phyloP scores from a whole-genome alignment of 2,888 invertebrate species.

The Drosophila koepferae region DNA sequence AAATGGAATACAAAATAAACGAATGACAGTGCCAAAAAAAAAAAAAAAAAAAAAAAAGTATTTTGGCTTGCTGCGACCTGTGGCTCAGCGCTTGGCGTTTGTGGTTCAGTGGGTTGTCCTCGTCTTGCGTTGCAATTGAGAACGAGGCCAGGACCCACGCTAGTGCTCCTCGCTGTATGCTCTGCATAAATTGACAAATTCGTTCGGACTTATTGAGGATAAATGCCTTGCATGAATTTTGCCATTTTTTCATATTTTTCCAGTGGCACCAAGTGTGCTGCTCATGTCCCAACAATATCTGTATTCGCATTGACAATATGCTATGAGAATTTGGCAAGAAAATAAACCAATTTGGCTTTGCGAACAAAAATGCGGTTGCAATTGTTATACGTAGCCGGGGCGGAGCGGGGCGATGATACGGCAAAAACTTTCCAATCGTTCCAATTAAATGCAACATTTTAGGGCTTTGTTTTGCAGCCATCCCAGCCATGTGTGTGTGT shows the following conservation, averaged over 20 bases:
- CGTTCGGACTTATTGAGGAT: slow-evolving; percentile 28
- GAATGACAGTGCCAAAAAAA: too few species aligned
- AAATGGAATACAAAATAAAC: slow-evolving; percentile 35
- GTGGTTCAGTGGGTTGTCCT: not conserved
- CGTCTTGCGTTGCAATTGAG: slow-evolving; percentile 13
- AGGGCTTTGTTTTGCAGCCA: slow-evolving; percentile 49
- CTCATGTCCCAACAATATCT: not conserved
- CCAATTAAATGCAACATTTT: slow-evolving; percentile 73
- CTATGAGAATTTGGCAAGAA: slow-evolving; percentile 51
- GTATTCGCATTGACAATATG: slow-evolving; percentile 27
- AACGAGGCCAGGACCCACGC: slow-evolving; percentile 21
- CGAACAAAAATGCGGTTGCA: slow-evolving; percentile 46
- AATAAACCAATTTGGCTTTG: slow-evolving; percentile 66
- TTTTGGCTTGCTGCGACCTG: not conserved
- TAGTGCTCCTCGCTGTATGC: not conserved
- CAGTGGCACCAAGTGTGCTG: slow-evolving; percentile 1
- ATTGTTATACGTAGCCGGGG: slow-evolving; percentile 30
- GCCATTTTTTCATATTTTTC: slow-evolving; percentile 6
- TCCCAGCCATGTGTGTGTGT: not conserved
- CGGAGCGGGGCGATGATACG: slow-evolving; percentile 10
- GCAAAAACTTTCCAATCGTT: slow-evolving; percentile 46
- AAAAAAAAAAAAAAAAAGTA: slow-evolving; percentile 15
- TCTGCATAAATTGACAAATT: slow-evolving; percentile 49
- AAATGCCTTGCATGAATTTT: slow-evolving; percentile 15
- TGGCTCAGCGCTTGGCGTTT: not conserved